Percentiles rank a stretch among this genome's conserved stretches.
These are phyloP conservation scores for Halictus quadricinctus DNA, from an alignment of 2,888 invertebrate genomes.

Conservation along the genomic window DNA sequence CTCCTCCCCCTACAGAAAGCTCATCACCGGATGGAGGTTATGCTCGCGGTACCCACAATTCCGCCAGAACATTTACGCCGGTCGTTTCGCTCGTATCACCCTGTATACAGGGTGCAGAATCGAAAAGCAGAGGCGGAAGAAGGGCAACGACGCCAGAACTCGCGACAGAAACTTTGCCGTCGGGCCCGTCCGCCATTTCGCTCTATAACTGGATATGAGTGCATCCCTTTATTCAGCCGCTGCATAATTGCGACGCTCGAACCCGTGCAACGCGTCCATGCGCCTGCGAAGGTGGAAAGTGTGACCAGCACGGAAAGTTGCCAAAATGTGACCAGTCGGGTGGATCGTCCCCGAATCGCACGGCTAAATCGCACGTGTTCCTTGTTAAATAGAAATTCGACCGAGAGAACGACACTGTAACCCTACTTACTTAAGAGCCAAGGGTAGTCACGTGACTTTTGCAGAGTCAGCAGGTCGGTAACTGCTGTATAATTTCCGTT, in stretches of 20 bases:
- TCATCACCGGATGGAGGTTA: neutral
- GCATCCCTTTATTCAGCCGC: conserved; percentile 60
- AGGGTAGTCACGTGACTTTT: no score
- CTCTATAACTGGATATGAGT: conserved; percentile 61
- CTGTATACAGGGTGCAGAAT: conserved; percentile 1
- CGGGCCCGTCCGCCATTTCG: conserved; percentile 41
- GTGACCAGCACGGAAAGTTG: conserved; percentile 39
- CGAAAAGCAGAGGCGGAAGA: conserved; percentile 21
- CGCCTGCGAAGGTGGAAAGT: conserved; percentile 35
- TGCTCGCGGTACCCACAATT: conserved; percentile 14
- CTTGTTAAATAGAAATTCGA: conserved; percentile 32
- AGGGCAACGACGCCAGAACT: conserved; percentile 28
- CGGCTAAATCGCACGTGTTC: conserved; percentile 7
- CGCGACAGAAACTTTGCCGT: conserved; percentile 33
- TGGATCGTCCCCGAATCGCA: conserved; percentile 35
- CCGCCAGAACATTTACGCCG: conserved; percentile 21
- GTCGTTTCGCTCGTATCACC: conserved; percentile 19
- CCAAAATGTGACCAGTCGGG: conserved; percentile 26
- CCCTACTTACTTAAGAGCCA: neutral
- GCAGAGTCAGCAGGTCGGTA: no score
- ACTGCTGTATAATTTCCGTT: no score
- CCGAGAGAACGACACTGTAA: neutral
- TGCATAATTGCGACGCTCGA: conserved; percentile 65
- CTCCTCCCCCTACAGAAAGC: neutral
- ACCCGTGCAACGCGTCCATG: conserved; percentile 24